Evolutionary conservation across 2,888 invertebrate genomes (phyloP).

Genomic region (Orthosia gracilis): DNA sequence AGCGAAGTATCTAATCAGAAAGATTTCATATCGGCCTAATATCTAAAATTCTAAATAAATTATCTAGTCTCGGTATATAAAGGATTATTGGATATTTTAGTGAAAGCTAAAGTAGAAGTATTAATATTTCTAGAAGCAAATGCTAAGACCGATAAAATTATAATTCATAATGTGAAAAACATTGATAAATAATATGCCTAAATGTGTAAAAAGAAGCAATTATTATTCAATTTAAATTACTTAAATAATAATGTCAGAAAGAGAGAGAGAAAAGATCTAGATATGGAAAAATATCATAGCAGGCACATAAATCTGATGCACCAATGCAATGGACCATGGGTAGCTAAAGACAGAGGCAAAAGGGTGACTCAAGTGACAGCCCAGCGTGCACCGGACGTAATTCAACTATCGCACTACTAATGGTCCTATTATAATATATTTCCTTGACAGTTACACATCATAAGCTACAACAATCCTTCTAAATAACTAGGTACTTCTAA

Average conservation of each 20-base stretch:
- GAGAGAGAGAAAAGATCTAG: neutral
- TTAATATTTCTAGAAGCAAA: neutral
- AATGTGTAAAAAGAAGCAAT: neutral
- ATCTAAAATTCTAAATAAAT: constrained; percentile 6
- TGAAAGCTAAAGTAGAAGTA: neutral
- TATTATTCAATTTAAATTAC: too few species aligned
- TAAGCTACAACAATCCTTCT: constrained; percentile 14
- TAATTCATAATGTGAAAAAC: constrained; percentile 1
- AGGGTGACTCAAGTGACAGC: neutral
- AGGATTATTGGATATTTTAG: neutral
- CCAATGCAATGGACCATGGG: neutral
- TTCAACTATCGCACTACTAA: neutral
- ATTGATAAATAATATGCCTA: constrained; percentile 16
- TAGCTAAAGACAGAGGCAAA: too few species aligned
- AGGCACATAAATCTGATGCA: neutral
- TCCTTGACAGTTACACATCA: neutral
- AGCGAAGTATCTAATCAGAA: constrained; percentile 18
- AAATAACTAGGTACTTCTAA: constrained; percentile 1
- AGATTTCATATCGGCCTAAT: neutral
- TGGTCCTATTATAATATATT: constrained; percentile 10
- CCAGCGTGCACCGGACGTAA: neutral
- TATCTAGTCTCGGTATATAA: constrained; percentile 10
- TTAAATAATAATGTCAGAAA: neutral
- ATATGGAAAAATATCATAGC: neutral
- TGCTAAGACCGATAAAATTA: constrained; percentile 3